These are phyloP conservation scores for Myiopsitta monachus DNA, from an alignment of 2,113 vertebrate species.

Conservation along the genomic window DNA sequence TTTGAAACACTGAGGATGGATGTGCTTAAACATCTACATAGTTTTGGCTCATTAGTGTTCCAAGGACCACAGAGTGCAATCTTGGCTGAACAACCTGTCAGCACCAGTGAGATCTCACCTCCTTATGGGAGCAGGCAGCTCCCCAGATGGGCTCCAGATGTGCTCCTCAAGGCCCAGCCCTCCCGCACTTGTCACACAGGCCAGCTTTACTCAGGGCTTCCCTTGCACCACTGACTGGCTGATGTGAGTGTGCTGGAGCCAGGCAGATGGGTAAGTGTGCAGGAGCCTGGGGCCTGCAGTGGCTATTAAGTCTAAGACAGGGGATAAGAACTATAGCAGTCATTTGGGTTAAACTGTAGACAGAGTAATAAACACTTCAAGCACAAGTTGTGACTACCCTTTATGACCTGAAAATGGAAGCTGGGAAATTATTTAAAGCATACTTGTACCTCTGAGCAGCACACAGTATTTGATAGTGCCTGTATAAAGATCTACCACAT, in stretches of 20 bases:
- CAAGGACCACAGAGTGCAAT: not conserved
- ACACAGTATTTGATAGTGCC: not conserved
- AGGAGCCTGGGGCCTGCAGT: not conserved
- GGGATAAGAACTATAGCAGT: not conserved
- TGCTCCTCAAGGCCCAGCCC: not conserved
- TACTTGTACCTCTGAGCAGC: not conserved
- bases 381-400: not conserved
- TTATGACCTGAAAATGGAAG: not conserved
- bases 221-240: not conserved
- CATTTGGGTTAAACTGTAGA: not conserved
- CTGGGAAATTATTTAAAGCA: not conserved
- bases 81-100: rapidly evolving
- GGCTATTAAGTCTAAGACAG: not conserved
- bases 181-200: not conserved
- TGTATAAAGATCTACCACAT: not conserved
- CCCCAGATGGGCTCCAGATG: not conserved
- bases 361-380: not conserved
- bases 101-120: not conserved
- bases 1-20: not conserved
- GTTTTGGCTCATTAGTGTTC: not conserved
- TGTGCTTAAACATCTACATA: not conserved
- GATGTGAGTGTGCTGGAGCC: rapidly evolving
- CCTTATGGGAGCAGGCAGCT: not conserved
- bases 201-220: not conserved
- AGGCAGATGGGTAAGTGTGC: rapidly evolving